Evolutionary conservation across 2,113 vertebrate genomes (phyloP).

Genomic region (Bettongia penicillata): DNA sequence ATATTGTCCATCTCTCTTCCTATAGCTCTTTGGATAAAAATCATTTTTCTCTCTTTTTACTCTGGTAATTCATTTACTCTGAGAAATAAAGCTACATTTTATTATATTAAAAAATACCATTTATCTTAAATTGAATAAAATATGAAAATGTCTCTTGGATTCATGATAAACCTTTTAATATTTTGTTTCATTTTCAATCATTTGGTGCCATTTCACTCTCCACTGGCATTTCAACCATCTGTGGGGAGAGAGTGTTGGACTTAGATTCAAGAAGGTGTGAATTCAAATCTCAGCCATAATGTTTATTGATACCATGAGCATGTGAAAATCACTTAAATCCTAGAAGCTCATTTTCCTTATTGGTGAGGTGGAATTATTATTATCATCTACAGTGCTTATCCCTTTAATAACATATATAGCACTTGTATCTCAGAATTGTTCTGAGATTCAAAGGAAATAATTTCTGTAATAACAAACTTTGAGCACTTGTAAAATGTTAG

Average conservation of each 20-base stretch:
- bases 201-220: not conserved
- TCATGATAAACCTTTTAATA: not conserved
- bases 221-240: not conserved
- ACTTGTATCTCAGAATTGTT: not conserved
- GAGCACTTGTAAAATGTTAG: too few relatives aligned
- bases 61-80: not conserved
- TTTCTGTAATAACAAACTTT: not conserved
- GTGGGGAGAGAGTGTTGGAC: not conserved
- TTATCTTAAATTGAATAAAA: not conserved
- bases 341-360: not conserved
- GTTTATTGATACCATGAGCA: not conserved
- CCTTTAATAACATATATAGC: not conserved
- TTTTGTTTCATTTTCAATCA: not conserved
- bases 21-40: not conserved
- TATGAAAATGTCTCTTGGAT: not conserved
- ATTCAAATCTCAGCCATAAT: not conserved
- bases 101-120: not conserved
- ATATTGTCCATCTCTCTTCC: not conserved
- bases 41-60: not conserved
- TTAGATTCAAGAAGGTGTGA: not conserved
- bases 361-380: not conserved
- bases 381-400: not conserved
- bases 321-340: not conserved
- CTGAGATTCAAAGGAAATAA: not conserved
- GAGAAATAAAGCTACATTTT: not conserved